Evolutionary conservation across 2,797 vertebrate species (phyloP), one percentile per base, ranked within the genome.

Genomic region (Odontamblyopus lacepedii): DNA sequence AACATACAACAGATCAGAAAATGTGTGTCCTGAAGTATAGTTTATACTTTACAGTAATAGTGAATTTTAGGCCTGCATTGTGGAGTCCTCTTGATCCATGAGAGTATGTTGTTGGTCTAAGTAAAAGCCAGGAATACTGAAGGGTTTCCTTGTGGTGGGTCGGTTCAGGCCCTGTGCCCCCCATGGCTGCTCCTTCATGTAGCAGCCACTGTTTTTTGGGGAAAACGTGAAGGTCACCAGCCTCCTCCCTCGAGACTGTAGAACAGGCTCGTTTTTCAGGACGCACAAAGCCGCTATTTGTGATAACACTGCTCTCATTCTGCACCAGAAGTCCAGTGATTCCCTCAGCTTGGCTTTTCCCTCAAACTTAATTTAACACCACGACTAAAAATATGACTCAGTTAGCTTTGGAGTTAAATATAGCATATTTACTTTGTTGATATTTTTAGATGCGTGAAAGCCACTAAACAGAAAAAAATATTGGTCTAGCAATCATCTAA

Each of bases 271-370:
- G 78, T 93, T 94, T 95, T 93, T 90, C 88, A 79, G 19, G 16
- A 76, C 19, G 83, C 82, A 95, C 91, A 94, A 93, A 92, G 93
- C 88, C 75, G 85, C 85, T 83, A 78, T 94, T 93, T 88, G 92
- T 93, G 90, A 93, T 90, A 91, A 92, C 92, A 94, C 90, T 91
- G 85, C 83, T 62, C 73, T 88, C 90, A 85, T 94, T 93, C 88
- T 93, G 82, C 80, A 57, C 65, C 80, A 66, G 81, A 70, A 82
- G 80, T 82, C 82, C 83, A 92, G 89, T 84, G 89, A 89, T 73
- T 83, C 80, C 71, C 64, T 74, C 82, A 80, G 79, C 78, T 86
- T 85, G 76, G 65, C 53, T 87, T 88, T 82, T 73, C 74, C 60
- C 76, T 81, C 76, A 74, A 90, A 85, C 81, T 85, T 87, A 87